Percentiles rank a stretch among this genome's conserved stretches.
phyloP scores from a whole-genome alignment of 2,888 invertebrate genomes.

The Allolobophora icterica region DNA sequence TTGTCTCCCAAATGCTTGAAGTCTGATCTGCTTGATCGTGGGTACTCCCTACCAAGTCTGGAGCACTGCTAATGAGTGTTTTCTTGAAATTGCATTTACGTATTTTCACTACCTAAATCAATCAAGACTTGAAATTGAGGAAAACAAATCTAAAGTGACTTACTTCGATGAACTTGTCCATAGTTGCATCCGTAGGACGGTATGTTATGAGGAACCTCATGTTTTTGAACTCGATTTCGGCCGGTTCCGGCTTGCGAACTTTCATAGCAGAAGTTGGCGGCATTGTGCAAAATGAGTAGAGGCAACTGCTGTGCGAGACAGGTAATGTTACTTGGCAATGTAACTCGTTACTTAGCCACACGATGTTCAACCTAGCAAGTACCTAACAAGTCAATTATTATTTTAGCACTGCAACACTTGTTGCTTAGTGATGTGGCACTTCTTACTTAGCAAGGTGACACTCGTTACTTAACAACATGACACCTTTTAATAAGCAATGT shows the following conservation, averaged over 20 bases:
- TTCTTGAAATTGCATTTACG: too few relatives aligned
- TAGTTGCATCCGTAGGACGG: constrained; percentile 93
- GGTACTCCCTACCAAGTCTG: too few relatives aligned
- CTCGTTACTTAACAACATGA: not conserved
- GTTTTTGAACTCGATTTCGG: constrained; percentile 94
- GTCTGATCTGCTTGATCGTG: too few relatives aligned
- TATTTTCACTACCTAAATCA: not conserved
- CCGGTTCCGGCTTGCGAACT: constrained; percentile 79
- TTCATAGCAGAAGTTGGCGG: constrained; percentile 31
- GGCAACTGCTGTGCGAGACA: not conserved
- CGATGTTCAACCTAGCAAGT: not conserved
- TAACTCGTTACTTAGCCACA: not conserved
- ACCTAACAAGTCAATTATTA: not conserved
- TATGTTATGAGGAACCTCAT: constrained; percentile 98
- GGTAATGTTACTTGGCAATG: not conserved
- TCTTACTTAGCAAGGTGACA: not conserved
- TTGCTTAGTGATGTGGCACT: too few relatives aligned
- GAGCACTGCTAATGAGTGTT: too few relatives aligned
- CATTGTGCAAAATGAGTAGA: not conserved
- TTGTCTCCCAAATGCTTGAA: too few relatives aligned
- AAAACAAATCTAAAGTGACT: not conserved
- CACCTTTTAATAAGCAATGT: not conserved
- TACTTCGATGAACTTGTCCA: constrained; percentile 90
- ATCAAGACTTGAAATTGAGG: not conserved
- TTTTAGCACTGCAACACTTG: not conserved